Evolutionary conservation across 2,888 invertebrate genomes (phyloP).

Genomic region (Pyrocoelia pectoralis): DNA sequence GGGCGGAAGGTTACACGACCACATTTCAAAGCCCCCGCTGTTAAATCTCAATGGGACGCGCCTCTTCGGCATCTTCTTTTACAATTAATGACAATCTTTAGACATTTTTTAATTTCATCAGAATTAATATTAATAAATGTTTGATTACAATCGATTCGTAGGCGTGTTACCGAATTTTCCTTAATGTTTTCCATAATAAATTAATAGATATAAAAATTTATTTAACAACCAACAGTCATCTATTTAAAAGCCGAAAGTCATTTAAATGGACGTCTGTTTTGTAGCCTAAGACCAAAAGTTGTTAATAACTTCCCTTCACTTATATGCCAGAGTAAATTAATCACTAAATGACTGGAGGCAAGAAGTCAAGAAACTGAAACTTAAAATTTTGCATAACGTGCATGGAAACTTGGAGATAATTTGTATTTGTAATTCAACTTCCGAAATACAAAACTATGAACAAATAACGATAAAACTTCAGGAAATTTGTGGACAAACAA

Average conservation of each 20-base stretch:
- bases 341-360: slow-evolving; percentile 30
- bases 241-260: slow-evolving; percentile 24
- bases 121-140: slow-evolving; percentile 7
- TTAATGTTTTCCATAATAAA: slow-evolving; percentile 15
- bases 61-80: slow-evolving; percentile 32
- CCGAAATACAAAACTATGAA: slow-evolving; percentile 18
- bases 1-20: slow-evolving; percentile 34
- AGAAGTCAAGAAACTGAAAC: slow-evolving; percentile 23
- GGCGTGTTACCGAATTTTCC: slow-evolving; percentile 12
- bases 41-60: slow-evolving; percentile 32
- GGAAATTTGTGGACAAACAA: slow-evolving; percentile 8
- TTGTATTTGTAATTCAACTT: slow-evolving; percentile 11
- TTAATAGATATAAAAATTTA: slow-evolving; percentile 16
- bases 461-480: slow-evolving; percentile 18
- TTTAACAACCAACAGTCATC: slow-evolving; percentile 5
- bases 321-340: slow-evolving; percentile 33
- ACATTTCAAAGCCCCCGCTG: slow-evolving; percentile 36
- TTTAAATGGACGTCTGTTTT: slow-evolving; percentile 33
- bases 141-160: slow-evolving; percentile 12
- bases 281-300: slow-evolving; percentile 31
- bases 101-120: background rate
- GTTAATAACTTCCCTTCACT: slow-evolving; percentile 36
- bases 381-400: slow-evolving; percentile 29
- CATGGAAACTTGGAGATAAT: slow-evolving; percentile 21
- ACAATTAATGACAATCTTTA: slow-evolving; percentile 35